Evolutionary conservation across 2,113 vertebrate genomes (phyloP).

Genomic region (Caranx melampygus): DNA sequence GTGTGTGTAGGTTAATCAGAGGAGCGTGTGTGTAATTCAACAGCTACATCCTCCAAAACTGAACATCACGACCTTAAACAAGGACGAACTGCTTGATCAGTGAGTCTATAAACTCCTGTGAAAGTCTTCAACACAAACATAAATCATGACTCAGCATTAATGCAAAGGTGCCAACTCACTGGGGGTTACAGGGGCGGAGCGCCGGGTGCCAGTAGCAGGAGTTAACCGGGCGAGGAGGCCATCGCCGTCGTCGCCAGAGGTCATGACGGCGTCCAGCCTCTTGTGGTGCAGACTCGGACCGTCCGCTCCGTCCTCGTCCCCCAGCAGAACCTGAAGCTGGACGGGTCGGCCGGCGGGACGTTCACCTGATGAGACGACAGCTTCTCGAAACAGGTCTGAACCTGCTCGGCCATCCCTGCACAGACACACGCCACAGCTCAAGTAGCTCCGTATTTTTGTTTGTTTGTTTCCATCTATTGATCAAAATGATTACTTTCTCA

Average conservation of each 20-base stretch:
- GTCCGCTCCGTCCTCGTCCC: conserved; percentile 74
- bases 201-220: conserved; percentile 88
- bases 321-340: conserved; percentile 91
- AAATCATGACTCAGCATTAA: too few species aligned
- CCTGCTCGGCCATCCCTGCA: conserved; percentile 86
- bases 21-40: too few species aligned
- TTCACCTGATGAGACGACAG: conserved; percentile 70
- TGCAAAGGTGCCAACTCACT: conserved; percentile 4
- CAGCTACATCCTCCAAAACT: too few species aligned
- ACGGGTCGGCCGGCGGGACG: conserved; percentile 62
- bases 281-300: conserved; percentile 85
- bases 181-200: background rate
- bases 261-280: conserved; percentile 82
- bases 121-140: too few species aligned
- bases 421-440: background rate
- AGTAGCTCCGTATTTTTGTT: too few species aligned
- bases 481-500: conserved; percentile 33
- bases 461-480: too few species aligned
- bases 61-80: too few species aligned
- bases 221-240: conserved; percentile 65
- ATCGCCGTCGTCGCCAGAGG: background rate
- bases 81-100: too few species aligned
- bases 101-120: too few species aligned
- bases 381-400: conserved; percentile 86
- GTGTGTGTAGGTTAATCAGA: too few species aligned